Percentiles rank a stretch among this genome's conserved stretches.
phyloP scores from a whole-genome alignment of 92 coral and sea anemone genomes.

The Meandrina meandrites region DNA sequence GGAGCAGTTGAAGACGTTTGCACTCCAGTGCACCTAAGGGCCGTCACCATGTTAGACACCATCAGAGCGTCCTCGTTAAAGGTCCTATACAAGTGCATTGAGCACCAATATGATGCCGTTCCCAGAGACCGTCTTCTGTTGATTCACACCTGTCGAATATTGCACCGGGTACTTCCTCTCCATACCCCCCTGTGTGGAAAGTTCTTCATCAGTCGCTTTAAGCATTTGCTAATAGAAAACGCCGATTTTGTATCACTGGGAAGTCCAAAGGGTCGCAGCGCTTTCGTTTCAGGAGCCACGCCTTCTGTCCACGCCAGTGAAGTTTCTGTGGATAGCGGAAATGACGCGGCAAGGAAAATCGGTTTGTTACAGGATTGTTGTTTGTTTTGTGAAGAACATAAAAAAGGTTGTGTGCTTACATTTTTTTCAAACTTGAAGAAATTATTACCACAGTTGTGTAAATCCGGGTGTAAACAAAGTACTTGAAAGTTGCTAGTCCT shows the following conservation, averaged over 20 bases:
- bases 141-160: constrained; percentile 93
- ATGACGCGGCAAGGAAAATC: constrained; percentile 57
- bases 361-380: constrained; percentile 44
- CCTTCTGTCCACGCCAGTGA: constrained; percentile 67
- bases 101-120: constrained; percentile 89
- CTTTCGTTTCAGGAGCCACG: constrained; percentile 62
- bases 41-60: constrained; percentile 86
- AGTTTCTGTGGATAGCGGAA: constrained; percentile 47
- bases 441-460: not conserved
- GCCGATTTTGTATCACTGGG: constrained; percentile 94
- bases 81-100: constrained; percentile 85
- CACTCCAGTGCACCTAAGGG: constrained; percentile 89
- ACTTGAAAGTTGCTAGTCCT: too few relatives aligned
- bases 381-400: too few relatives aligned
- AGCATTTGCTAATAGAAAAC: constrained; percentile 93
- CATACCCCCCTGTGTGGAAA: constrained; percentile 95
- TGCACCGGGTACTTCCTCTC: constrained; percentile 88
- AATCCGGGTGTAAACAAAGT: too few relatives aligned
- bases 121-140: constrained; percentile 90
- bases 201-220: constrained; percentile 94
- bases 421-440: not conserved
- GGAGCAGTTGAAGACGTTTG: constrained; percentile 99
- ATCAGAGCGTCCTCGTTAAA: constrained; percentile 79
- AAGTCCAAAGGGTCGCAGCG: constrained; percentile 70
- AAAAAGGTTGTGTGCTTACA: not conserved